Percentiles rank a stretch among this genome's conserved stretches.
Conservation (phyloP, 1,140 invertebrate species). For the Danaus plexippus region DNA sequence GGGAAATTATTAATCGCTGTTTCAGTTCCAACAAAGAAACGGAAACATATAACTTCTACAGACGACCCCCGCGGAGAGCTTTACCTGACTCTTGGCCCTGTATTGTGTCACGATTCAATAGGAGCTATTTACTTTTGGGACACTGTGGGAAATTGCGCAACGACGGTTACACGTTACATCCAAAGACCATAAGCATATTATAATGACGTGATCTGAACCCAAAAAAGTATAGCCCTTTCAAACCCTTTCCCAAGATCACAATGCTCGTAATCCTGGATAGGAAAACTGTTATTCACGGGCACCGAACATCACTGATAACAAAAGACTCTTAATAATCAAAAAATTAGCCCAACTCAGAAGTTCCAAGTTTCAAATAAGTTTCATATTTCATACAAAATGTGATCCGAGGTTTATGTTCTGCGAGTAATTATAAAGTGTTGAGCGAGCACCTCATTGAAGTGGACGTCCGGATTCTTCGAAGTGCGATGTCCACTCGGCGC, state of each 20-base stretch:
- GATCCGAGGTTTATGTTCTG: too few relatives aligned
- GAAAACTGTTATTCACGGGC: constrained; percentile 32
- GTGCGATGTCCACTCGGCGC: constrained; percentile 47
- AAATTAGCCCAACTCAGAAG: too few relatives aligned
- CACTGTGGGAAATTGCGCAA: constrained; percentile 68
- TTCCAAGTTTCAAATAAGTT: too few relatives aligned
- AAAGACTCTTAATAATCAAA: background rate
- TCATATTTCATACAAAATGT: too few relatives aligned
- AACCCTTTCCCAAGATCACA: constrained; percentile 36
- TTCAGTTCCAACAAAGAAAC: constrained; percentile 62
- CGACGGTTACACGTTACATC: constrained; percentile 37
- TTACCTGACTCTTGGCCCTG: constrained; percentile 68
- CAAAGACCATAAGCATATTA: constrained; percentile 29
- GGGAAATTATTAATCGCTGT: constrained; percentile 68
- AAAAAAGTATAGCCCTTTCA: constrained; percentile 24
- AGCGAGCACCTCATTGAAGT: constrained; percentile 39
- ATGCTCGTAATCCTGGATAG: constrained; percentile 34
- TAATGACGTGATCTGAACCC: constrained; percentile 18
- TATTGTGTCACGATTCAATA: constrained; percentile 58
- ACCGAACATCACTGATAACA: constrained; percentile 22
- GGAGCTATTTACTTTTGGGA: constrained; percentile 58
- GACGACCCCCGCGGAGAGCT: constrained; percentile 55
- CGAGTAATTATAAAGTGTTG: too few relatives aligned
- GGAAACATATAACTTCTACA: constrained; percentile 70
- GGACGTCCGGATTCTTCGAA: constrained; percentile 47